These are phyloP conservation scores for Bursaphelenchus okinawaensis DNA, from an alignment of 2,888 invertebrate genomes.

Conservation along the genomic window DNA sequence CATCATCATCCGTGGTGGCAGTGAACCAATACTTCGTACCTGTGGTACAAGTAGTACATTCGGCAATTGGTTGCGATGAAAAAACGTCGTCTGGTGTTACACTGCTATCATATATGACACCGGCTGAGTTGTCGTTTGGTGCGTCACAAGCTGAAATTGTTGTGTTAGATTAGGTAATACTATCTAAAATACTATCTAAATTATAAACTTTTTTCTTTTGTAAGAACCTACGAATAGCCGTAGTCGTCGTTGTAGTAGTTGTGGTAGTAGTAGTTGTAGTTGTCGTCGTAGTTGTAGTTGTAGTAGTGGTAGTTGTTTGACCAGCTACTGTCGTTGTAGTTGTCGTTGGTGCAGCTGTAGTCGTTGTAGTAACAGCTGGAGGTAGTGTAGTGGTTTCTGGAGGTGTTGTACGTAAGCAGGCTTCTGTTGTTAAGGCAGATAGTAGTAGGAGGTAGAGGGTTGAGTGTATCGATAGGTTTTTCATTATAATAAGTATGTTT, in stretches of 20 bases:
- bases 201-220: no score
- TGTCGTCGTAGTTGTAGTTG: not conserved
- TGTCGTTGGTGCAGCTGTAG: not conserved
- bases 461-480: no score
- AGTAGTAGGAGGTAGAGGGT: no score
- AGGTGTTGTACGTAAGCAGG: not conserved
- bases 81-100: not conserved
- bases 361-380: not conserved
- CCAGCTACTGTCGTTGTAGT: not conserved
- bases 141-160: not conserved
- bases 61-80: not conserved
- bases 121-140: not conserved
- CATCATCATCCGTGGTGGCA: not conserved
- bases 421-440: no score
- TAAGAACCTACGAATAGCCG: not conserved
- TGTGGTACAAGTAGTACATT: not conserved
- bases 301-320: not conserved
- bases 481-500: no score
- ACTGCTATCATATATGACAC: not conserved
- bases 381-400: not conserved
- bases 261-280: not conserved
- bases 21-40: not conserved
- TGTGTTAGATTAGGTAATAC: no score
- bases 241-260: not conserved
- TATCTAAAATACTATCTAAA: no score